Evolutionary conservation across 2,888 invertebrate genomes (phyloP).

Genomic region (Lathronympha strigana): DNA sequence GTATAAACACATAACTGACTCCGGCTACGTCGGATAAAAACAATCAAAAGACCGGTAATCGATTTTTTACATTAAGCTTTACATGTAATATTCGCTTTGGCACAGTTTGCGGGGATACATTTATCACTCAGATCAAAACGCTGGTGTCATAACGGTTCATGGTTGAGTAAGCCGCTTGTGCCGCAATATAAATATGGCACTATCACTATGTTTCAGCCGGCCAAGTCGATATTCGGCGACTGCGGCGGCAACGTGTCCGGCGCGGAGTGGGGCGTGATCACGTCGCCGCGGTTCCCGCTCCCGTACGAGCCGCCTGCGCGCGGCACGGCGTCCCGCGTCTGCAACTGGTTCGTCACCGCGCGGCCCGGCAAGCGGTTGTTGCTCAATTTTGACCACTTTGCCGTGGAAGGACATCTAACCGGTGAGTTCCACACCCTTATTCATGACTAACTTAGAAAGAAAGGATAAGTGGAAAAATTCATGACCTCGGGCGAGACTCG

Average conservation of each 20-base stretch:
- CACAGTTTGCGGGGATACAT: too few species aligned
- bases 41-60: too few species aligned
- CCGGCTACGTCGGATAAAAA: too few species aligned
- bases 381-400: slow-evolving; percentile 95
- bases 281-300: slow-evolving; percentile 95
- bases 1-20: too few species aligned
- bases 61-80: too few species aligned
- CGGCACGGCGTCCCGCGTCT: slow-evolving; percentile 93
- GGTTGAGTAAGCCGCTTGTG: too few species aligned
- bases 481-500: too few species aligned
- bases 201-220: slow-evolving; percentile 70
- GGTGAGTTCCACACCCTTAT: slow-evolving; percentile 81
- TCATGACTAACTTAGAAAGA: neutral
- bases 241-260: slow-evolving; percentile 96
- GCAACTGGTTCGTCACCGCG: slow-evolving; percentile 98
- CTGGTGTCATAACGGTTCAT: too few species aligned
- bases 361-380: slow-evolving; percentile 94
- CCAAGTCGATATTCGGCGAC: slow-evolving; percentile 95
- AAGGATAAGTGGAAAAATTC: too few species aligned
- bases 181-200: neutral
- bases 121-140: too few species aligned
- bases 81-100: too few species aligned
- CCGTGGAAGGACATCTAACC: slow-evolving; percentile 96
- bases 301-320: slow-evolving; percentile 94
- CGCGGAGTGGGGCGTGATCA: slow-evolving; percentile 91